Evolutionary conservation across 2,113 vertebrate genomes (phyloP).

Genomic region (Labeo catla): DNA sequence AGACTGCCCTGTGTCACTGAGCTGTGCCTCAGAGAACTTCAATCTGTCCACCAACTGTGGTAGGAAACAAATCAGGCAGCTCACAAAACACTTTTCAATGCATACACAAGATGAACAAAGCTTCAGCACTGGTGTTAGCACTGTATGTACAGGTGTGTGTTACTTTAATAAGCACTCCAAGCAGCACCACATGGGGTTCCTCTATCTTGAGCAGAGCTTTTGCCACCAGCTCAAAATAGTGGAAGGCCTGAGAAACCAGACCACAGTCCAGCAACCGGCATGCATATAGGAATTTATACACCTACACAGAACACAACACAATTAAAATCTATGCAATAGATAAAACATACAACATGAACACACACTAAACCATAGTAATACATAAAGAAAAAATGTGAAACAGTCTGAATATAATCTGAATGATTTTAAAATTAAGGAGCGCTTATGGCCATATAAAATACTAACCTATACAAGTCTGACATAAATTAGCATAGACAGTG

Average conservation of each 20-base stretch:
- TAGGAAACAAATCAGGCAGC: background rate
- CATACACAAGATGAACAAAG: background rate
- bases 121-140: background rate
- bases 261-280: conserved; percentile 85
- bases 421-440: background rate
- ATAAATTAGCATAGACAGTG: background rate
- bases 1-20: conserved; percentile 71
- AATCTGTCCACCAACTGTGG: conserved; percentile 84
- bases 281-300: conserved; percentile 90
- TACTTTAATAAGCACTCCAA: conserved; percentile 84
- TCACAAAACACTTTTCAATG: background rate
- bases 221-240: conserved; percentile 87
- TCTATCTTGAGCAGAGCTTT: conserved; percentile 67
- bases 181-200: conserved; percentile 68
- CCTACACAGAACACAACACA: conserved; percentile 70
- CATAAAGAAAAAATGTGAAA: background rate
- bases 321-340: background rate
- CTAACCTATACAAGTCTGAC: background rate
- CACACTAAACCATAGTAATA: background rate
- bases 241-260: conserved; percentile 83
- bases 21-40: conserved; percentile 80
- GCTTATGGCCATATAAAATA: background rate
- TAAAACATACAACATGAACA: background rate
- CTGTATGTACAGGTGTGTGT: background rate
- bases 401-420: background rate